Evolutionary conservation across 2,797 vertebrate genomes (phyloP), one percentile per base, ranked within the genome.

Genomic region (Percopsis omiscomaycus): DNA sequence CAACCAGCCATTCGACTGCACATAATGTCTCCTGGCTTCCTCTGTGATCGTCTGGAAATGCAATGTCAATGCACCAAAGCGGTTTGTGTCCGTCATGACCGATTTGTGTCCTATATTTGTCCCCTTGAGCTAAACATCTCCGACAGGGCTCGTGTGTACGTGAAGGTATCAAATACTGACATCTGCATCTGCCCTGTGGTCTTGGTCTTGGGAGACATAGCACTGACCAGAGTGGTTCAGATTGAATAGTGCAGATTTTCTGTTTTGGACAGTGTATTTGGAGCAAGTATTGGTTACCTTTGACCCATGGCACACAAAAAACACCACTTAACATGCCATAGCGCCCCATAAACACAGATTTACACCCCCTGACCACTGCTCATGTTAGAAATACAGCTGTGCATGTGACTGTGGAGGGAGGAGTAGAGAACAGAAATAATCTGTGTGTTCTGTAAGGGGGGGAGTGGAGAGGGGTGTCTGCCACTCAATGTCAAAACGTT

Each of bases 81-180:
- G 88, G 88, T 88, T 85, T 90, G 87, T 83, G 78, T 84, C 73
- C 88, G 85, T 89, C 87, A 74, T 77, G 79, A 81, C 63, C 81
- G 79, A 91, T 92, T 86, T 85, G 80, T 12, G 59, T 84, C 79
- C 79, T 22, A 22, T 22, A 22, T 22, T 22, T 22, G 22, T 22
- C 77, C 73, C 79, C 76, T 70, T n/a, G 50, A 69, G 80, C 71
- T 73, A 28, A 79, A 60, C 59, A 69, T 70, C 71, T 69, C 59
- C 27, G 74, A 47, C 42, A 59, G n/a, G 22, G 66, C 53, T 61
- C 0, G 3, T 48, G 48, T 60, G 55, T 67, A 64, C 22, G 68
- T 5, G 1, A 63, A 69, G 58, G 32, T 22, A 59, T 73, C 53
- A n/a, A 5, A 64, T 53, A 51, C 55, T 69, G 37, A 55, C 71